phyloP scores from a whole-genome alignment of 2,797 vertebrate genomes.

The Podarcis siculus region DNA sequence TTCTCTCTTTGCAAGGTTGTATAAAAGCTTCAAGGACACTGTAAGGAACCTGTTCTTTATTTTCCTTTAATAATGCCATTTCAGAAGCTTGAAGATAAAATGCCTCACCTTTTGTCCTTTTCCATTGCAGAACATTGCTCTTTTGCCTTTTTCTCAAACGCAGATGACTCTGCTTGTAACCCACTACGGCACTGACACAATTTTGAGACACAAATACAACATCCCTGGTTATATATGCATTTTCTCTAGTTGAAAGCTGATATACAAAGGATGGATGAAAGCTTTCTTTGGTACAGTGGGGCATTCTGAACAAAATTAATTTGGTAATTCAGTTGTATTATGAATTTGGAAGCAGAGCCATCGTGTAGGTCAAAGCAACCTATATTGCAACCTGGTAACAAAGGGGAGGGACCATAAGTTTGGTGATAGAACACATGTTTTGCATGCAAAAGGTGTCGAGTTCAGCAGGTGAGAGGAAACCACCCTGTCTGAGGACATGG shows the following conservation, averaged over 20 bases:
- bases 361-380: background rate
- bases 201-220: background rate
- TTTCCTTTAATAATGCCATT: slow-evolving; percentile 45
- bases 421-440: background rate
- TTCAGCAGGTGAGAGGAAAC: background rate
- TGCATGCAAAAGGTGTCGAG: background rate
- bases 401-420: background rate
- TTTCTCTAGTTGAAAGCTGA: background rate
- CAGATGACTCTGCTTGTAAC: background rate
- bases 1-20: slow-evolving; percentile 45
- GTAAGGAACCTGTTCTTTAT: slow-evolving; percentile 49
- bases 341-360: background rate
- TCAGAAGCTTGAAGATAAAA: slow-evolving; percentile 39
- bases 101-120: background rate
- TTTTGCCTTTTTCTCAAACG: slow-evolving; percentile 6
- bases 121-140: background rate
- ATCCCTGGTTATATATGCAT: background rate
- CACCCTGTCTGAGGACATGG: background rate
- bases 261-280: background rate
- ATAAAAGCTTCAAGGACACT: slow-evolving; percentile 50
- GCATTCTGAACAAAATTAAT: background rate
- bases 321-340: background rate
- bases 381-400: background rate
- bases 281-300: background rate
- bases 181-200: background rate